These are phyloP conservation scores for Podarcis cretensis DNA, from an alignment of 2,113 vertebrate species.

Conservation along the genomic window DNA sequence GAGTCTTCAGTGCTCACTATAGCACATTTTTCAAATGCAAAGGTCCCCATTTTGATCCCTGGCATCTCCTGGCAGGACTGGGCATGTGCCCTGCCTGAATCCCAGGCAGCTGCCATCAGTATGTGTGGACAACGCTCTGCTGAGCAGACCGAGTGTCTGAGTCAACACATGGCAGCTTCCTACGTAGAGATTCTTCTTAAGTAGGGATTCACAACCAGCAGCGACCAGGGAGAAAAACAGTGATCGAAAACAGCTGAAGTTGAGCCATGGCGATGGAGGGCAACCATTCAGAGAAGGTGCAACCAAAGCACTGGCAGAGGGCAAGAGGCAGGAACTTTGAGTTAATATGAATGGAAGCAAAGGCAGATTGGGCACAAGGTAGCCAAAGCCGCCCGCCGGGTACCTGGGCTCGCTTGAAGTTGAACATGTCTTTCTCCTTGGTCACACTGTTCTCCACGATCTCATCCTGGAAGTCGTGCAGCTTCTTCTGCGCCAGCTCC, in stretches of 20 bases:
- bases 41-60: too few species aligned
- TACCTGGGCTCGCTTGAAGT: slow-evolving; percentile 94
- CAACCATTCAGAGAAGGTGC: too few species aligned
- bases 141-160: too few species aligned
- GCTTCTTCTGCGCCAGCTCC: slow-evolving; percentile 90
- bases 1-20: background rate
- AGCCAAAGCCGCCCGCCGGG: background rate
- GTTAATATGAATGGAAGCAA: background rate
- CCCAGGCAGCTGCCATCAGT: too few species aligned
- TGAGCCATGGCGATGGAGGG: too few species aligned
- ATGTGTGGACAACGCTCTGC: too few species aligned
- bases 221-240: background rate
- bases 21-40: too few species aligned
- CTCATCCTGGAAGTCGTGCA: slow-evolving; percentile 90
- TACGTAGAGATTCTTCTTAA: background rate
- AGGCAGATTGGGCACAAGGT: background rate
- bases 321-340: background rate
- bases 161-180: too few species aligned
- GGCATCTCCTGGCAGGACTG: too few species aligned
- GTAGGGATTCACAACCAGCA: background rate
- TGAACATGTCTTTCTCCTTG: slow-evolving; percentile 95
- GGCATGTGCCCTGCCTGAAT: too few species aligned
- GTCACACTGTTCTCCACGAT: slow-evolving; percentile 95
- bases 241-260: background rate
- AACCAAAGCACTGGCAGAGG: background rate